Percentiles rank a stretch among this genome's conserved stretches.
Conservation (phyloP, 2,888 invertebrate species). For the Macaria liturata region DNA sequence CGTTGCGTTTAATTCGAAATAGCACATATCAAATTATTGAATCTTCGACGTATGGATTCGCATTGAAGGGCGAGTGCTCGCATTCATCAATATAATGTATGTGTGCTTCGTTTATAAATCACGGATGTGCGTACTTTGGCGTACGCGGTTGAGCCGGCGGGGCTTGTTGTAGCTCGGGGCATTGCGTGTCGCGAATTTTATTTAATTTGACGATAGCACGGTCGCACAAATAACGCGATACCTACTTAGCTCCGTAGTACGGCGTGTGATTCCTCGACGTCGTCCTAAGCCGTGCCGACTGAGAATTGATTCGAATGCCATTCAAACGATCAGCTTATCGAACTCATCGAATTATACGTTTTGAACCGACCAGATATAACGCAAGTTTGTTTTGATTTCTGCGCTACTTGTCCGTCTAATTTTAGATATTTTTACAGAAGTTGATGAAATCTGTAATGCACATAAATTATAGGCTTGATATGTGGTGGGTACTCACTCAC, state of each 20-base stretch:
- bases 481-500: too few relatives aligned
- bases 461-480: too few relatives aligned
- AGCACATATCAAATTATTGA: conserved; percentile 3
- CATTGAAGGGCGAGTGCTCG: conserved; percentile 2
- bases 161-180: conserved; percentile 34
- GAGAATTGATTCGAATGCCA: conserved; percentile 54
- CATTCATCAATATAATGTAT: conserved; percentile 25
- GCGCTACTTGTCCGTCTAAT: conserved; percentile 7
- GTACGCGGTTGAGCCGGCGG: conserved; percentile 20
- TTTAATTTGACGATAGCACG: conserved; percentile 19
- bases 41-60: conserved; percentile 8
- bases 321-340: conserved; percentile 48
- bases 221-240: conserved; percentile 26
- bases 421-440: conserved; percentile 6
- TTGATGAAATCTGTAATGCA: too few relatives aligned
- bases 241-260: conserved; percentile 44
- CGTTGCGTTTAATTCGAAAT: conserved; percentile 1
- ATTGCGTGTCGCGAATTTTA: conserved; percentile 45
- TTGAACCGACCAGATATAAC: conserved; percentile 37
- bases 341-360: conserved; percentile 43
- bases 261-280: conserved; percentile 41
- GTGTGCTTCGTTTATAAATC: conserved; percentile 27
- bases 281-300: conserved; percentile 38
- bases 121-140: conserved; percentile 32
- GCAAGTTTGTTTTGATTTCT: conserved; percentile 39